These are phyloP conservation scores for Eupsittula cactorum DNA, from an alignment of 2,113 vertebrate species.

Conservation along the genomic window DNA sequence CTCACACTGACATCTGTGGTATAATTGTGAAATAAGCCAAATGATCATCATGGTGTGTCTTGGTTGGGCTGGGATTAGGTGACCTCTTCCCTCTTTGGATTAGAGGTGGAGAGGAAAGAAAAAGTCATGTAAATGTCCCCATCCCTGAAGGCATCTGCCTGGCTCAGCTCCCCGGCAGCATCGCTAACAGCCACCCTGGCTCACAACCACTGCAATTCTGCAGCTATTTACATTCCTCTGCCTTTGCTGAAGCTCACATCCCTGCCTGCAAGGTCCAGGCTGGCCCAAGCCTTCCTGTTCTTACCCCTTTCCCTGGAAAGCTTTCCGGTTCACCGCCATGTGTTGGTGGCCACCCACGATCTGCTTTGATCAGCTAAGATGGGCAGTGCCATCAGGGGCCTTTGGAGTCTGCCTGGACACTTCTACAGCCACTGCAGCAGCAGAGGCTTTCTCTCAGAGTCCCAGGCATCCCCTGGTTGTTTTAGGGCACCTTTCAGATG, in stretches of 20 bases:
- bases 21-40: not conserved
- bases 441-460: not conserved
- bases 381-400: not conserved
- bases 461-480: fast-evolving
- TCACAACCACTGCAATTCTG: not conserved
- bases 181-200: not conserved
- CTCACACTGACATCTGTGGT: not conserved
- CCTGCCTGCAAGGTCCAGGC: not conserved
- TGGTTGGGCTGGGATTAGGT: not conserved
- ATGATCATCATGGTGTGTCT: not conserved
- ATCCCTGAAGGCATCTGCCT: not conserved
- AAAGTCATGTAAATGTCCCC: not conserved
- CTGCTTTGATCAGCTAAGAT: not conserved
- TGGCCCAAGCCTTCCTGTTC: not conserved
- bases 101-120: not conserved
- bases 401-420: not conserved
- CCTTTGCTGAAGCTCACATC: not conserved
- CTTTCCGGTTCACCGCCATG: not conserved
- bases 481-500: not conserved
- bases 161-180: not conserved
- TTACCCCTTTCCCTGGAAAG: constrained; percentile 17
- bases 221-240: constrained; percentile 51
- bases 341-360: constrained; percentile 45
- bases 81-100: not conserved
- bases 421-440: not conserved